Percentiles rank a stretch among this genome's conserved stretches.
These are phyloP conservation scores for Hyperoplus immaculatus DNA, from an alignment of 2,797 vertebrate species.

Conservation along the genomic window DNA sequence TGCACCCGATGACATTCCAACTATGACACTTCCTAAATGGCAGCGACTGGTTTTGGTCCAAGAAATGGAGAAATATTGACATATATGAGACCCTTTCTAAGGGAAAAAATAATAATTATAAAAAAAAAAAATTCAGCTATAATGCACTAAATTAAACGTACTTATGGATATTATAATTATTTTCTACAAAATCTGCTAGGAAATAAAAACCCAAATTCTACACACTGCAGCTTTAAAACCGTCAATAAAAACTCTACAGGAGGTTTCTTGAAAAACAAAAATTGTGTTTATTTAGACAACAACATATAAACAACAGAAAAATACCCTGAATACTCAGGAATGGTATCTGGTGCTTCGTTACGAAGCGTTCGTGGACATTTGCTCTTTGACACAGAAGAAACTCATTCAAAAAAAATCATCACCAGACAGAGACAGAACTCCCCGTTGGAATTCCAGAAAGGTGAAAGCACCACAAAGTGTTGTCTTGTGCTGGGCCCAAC, in stretches of 20 bases:
- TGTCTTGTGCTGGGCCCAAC: slow-evolving; percentile 40
- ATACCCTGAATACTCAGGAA: slow-evolving; percentile 84
- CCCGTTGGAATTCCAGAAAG: slow-evolving; percentile 59
- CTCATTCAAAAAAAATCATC: slow-evolving; percentile 43
- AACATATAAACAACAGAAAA: slow-evolving; percentile 82
- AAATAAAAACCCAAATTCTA: too few relatives aligned
- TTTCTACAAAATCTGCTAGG: too few relatives aligned
- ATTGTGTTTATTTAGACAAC: slow-evolving; percentile 85
- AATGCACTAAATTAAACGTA: too few relatives aligned
- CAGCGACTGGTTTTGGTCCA: too few relatives aligned
- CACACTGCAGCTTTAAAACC: too few relatives aligned
- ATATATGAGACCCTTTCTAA: too few relatives aligned
- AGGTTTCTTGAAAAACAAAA: slow-evolving; percentile 72
- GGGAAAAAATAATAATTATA: too few relatives aligned
- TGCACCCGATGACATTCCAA: too few relatives aligned
- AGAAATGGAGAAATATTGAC: too few relatives aligned
- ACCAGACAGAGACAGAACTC: slow-evolving; percentile 52
- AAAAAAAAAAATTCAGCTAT: too few relatives aligned
- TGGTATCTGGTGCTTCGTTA: slow-evolving; percentile 89
- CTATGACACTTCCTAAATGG: too few relatives aligned
- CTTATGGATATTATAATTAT: too few relatives aligned
- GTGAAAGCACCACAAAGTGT: slow-evolving; percentile 74
- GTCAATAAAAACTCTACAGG: slow-evolving; percentile 25
- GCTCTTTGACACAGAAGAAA: slow-evolving; percentile 73
- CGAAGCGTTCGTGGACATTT: slow-evolving; percentile 87